phyloP scores from a whole-genome alignment of 2,797 vertebrate genomes.

The Danionella dracula region DNA sequence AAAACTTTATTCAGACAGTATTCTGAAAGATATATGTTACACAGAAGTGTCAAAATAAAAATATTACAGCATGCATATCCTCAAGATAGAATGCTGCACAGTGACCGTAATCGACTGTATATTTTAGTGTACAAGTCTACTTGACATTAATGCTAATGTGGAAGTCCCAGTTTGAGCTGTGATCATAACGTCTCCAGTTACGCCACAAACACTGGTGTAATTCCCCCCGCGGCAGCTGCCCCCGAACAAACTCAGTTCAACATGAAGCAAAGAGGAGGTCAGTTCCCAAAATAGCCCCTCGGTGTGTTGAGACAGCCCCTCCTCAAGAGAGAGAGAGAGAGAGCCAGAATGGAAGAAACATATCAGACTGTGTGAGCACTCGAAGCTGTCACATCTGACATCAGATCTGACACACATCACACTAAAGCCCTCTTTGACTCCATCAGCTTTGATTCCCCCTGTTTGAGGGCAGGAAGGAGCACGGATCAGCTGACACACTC shows the following conservation, averaged over 20 bases:
- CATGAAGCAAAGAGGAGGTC: constrained; percentile 69
- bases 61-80: no score
- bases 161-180: not conserved
- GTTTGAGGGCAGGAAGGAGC: constrained; percentile 19
- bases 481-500: constrained; percentile 9
- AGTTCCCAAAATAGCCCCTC: constrained; percentile 84
- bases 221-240: constrained; percentile 42
- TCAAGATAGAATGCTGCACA: not conserved
- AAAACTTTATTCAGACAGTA: no score
- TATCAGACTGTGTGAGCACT: constrained; percentile 26
- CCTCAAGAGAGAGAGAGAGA: constrained; percentile 55
- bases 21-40: no score
- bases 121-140: not conserved
- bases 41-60: no score
- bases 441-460: constrained; percentile 15
- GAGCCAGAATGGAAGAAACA: constrained; percentile 51
- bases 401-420: constrained; percentile 27
- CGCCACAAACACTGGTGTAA: not conserved
- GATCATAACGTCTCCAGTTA: constrained; percentile 19
- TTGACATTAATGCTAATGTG: not conserved
- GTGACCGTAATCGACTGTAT: not conserved
- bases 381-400: constrained; percentile 43
- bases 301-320: constrained; percentile 73
- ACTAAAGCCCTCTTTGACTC: constrained; percentile 3
- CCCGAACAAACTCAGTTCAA: constrained; percentile 29